These are phyloP conservation scores for Euproctis similis DNA, from an alignment of 2,888 invertebrate genomes.

Conservation along the genomic window DNA sequence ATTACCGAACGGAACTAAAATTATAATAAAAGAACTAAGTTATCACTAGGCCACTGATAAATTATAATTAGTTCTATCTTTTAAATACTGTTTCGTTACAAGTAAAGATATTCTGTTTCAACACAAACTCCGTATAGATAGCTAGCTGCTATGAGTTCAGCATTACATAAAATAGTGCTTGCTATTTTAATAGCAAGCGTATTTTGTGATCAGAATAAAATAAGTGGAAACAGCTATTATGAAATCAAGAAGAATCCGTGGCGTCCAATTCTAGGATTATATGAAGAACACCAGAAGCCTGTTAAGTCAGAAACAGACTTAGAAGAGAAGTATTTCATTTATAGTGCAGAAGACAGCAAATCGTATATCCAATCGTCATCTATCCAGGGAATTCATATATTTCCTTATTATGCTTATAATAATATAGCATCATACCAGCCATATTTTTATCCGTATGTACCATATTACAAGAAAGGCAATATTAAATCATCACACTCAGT, in stretches of 20 bases:
- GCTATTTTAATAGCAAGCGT: slow-evolving; percentile 11
- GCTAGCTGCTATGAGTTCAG: background rate
- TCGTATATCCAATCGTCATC: slow-evolving; percentile 27
- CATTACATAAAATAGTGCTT: background rate
- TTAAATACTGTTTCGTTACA: slow-evolving; percentile 8
- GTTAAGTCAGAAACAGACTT: slow-evolving; percentile 22
- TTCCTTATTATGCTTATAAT: slow-evolving; percentile 35
- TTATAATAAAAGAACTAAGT: slow-evolving; percentile 4
- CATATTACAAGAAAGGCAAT: slow-evolving; percentile 15
- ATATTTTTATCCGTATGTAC: slow-evolving; percentile 22
- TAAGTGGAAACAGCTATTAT: slow-evolving; percentile 7
- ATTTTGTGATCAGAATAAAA: slow-evolving; percentile 5
- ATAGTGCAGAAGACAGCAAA: slow-evolving; percentile 16
- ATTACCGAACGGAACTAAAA: background rate
- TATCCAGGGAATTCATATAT: slow-evolving; percentile 31
- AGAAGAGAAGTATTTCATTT: slow-evolving; percentile 33
- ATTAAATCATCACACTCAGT: too few species aligned
- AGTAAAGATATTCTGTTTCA: background rate
- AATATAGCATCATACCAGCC: slow-evolving; percentile 24
- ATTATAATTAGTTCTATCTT: slow-evolving; percentile 19
- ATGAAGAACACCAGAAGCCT: slow-evolving; percentile 33
- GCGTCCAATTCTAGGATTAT: slow-evolving; percentile 27
- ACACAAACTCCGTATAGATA: background rate
- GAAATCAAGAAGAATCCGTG: slow-evolving; percentile 23
- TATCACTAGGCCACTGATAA: slow-evolving; percentile 25